Conservation (phyloP, 2,113 vertebrate species). For the Cavia porcellus region DNA sequence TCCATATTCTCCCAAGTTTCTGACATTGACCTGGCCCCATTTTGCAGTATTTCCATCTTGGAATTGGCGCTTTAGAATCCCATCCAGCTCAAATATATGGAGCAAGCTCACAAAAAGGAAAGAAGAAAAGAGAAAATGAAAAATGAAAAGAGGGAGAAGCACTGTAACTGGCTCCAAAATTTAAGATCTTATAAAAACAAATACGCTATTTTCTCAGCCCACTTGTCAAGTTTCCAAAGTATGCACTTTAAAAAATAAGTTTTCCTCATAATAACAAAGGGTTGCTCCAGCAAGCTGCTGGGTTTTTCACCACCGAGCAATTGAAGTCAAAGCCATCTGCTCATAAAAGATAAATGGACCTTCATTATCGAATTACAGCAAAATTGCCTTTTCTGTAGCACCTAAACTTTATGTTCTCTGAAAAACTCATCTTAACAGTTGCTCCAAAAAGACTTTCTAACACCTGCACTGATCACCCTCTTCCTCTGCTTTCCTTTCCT, state of each 20-base stretch:
- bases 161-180: background rate
- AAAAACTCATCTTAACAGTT: background rate
- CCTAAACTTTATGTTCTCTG: background rate
- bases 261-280: background rate
- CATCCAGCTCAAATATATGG: background rate
- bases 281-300: background rate
- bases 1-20: background rate
- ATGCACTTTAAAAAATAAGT: background rate
- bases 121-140: background rate
- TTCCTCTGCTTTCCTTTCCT: conserved; percentile 16
- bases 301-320: background rate
- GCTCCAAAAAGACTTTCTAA: background rate
- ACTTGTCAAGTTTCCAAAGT: background rate
- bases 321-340: background rate
- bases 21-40: background rate
- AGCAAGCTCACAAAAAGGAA: background rate
- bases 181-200: background rate
- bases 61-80: background rate
- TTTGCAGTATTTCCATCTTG: background rate
- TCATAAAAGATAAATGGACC: background rate
- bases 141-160: background rate
- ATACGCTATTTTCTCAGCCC: background rate
- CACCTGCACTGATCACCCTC: background rate
- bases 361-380: background rate
- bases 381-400: background rate